Evolutionary conservation across 2,888 invertebrate species (phyloP).

Genomic region (Parnassius smintheus): DNA sequence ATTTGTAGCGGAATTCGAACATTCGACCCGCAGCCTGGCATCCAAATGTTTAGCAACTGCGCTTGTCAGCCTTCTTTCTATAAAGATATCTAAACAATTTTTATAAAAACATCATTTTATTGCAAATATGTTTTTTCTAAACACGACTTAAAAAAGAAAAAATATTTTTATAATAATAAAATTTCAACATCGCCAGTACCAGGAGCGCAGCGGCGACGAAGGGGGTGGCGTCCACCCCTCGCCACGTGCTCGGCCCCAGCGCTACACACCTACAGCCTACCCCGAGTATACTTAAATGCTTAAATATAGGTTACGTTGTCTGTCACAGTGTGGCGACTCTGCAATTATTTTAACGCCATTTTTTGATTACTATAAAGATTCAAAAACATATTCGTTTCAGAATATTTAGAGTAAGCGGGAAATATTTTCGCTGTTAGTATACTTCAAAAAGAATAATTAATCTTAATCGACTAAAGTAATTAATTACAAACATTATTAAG

Average conservation of each 20-base stretch:
- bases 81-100: no score
- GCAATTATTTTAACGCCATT: slow-evolving; percentile 7
- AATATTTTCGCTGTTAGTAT: no score
- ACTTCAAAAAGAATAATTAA: no score
- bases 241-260: slow-evolving; percentile 59
- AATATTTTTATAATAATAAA: slow-evolving; percentile 19
- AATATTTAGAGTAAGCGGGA: no score
- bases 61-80: no score
- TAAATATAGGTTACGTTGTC: slow-evolving; percentile 65
- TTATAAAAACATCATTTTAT: no score
- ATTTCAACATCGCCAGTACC: slow-evolving; percentile 36
- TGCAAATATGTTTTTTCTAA: no score
- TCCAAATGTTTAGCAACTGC: no score
- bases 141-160: not conserved
- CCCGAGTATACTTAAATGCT: slow-evolving; percentile 33
- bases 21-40: no score
- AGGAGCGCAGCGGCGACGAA: slow-evolving; percentile 50
- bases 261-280: slow-evolving; percentile 23
- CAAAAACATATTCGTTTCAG: not conserved
- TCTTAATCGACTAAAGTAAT: no score
- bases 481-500: no score
- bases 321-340: slow-evolving; percentile 38
- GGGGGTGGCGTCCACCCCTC: slow-evolving; percentile 53
- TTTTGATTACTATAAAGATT: not conserved
- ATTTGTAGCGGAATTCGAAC: no score